phyloP scores from a whole-genome alignment of 2,888 invertebrate genomes.

The Cremastinae sp. region DNA sequence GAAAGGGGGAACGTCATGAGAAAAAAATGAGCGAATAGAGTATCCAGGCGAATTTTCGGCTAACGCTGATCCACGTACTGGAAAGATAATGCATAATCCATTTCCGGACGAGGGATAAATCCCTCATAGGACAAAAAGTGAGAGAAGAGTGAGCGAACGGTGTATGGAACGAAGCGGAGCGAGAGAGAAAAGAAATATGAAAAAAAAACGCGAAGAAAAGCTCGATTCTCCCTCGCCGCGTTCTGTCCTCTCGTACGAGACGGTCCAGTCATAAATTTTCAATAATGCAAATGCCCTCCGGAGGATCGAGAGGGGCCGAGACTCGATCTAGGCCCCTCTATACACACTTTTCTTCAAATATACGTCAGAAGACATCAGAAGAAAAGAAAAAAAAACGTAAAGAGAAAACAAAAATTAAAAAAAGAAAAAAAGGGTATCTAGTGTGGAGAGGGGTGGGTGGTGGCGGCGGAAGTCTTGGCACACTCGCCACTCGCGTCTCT shows the following conservation, averaged over 20 bases:
- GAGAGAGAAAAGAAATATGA: constrained; percentile 47
- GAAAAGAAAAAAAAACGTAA: neutral
- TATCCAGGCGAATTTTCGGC: constrained; percentile 70
- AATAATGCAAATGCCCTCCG: constrained; percentile 76
- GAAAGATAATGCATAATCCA: constrained; percentile 80
- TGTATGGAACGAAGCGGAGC: constrained; percentile 56
- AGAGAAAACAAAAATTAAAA: too few species aligned
- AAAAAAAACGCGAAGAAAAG: constrained; percentile 30
- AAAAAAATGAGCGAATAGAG: constrained; percentile 8
- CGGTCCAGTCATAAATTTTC: constrained; percentile 78
- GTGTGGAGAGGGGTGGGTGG: too few species aligned
- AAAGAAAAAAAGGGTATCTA: too few species aligned
- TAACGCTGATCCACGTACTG: constrained; percentile 79
- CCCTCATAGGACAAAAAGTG: constrained; percentile 18
- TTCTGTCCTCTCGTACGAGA: constrained; percentile 43
- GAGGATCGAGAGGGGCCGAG: constrained; percentile 27
- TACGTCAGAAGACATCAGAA: neutral
- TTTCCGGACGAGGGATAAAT: constrained; percentile 69
- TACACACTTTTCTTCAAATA: neutral
- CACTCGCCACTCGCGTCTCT: neutral
- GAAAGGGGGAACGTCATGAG: constrained; percentile 42
- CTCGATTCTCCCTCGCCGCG: neutral
- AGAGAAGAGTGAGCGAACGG: constrained; percentile 15
- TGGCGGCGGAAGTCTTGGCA: constrained; percentile 22
- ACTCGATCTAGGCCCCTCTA: constrained; percentile 18